Evolutionary conservation across 2,888 invertebrate genomes (phyloP).

Genomic region (Criorhina ranunculi): DNA sequence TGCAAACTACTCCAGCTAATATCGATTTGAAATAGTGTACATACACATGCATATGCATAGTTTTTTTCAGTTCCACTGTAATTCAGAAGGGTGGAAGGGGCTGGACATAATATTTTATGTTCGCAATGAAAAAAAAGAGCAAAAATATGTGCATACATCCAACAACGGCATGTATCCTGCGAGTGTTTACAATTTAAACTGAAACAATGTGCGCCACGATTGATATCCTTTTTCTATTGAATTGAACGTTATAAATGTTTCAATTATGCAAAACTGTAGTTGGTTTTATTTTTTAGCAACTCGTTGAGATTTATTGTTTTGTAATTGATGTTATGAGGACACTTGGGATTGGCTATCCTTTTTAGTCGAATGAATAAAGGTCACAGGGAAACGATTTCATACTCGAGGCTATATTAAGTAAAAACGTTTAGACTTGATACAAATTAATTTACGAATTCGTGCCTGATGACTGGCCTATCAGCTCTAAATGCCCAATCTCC

Average conservation of each 20-base stretch:
- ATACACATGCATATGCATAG: background rate
- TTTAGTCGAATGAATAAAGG: background rate
- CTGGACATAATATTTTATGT: slow-evolving; percentile 5
- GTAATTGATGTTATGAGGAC: slow-evolving; percentile 22
- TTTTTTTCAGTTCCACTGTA: background rate
- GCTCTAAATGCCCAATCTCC: too few relatives aligned
- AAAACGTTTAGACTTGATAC: too few relatives aligned
- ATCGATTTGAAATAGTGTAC: slow-evolving; percentile 37
- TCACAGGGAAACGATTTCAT: too few relatives aligned
- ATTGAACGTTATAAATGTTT: slow-evolving; percentile 62
- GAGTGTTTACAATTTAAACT: slow-evolving; percentile 28
- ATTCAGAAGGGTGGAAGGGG: background rate
- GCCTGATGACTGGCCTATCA: too few relatives aligned
- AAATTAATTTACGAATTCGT: too few relatives aligned
- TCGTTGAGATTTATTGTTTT: slow-evolving; percentile 49
- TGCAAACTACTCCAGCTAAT: slow-evolving; percentile 42
- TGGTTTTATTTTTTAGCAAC: slow-evolving; percentile 21
- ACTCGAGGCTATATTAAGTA: too few relatives aligned
- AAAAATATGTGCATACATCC: slow-evolving; percentile 10
- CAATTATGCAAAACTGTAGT: slow-evolving; percentile 62
- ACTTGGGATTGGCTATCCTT: background rate
- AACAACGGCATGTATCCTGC: slow-evolving; percentile 2
- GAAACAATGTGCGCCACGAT: slow-evolving; percentile 26
- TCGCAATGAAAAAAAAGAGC: slow-evolving; percentile 21
- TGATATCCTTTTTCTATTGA: slow-evolving; percentile 33